Evolutionary conservation across 2,888 invertebrate species (phyloP), one percentile per base, ranked within the genome.

Genomic region (Lepas anatifera): DNA sequence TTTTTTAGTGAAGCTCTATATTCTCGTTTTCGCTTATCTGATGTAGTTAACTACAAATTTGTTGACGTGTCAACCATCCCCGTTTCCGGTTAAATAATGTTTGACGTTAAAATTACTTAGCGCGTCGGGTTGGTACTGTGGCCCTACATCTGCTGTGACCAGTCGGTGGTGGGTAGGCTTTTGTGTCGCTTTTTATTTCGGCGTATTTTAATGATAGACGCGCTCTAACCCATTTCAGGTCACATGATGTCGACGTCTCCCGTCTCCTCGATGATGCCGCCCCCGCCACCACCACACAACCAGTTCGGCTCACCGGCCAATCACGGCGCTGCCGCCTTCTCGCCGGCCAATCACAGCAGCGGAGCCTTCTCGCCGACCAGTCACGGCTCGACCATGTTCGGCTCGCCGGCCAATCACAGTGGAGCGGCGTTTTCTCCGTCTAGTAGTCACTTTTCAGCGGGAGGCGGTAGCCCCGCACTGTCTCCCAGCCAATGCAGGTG

Each of bases 401-500:
- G 37, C 27, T 37, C 66, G 25, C 39, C 66, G 27, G 41, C 66
- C 66, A 39, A 64, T 64, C 63, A 64, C 35, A 29, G 63, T 37
- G 63, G 52, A 27, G 52, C 52, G 2, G 29, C 29, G 6, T 52
- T 29, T 18, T 52, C 52, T 10, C 29, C 52, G 29, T 27, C 52
- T 29, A 52, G 29, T n/a, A n/a, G 41, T 58, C 58, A 58, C 58
- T 58, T 58, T 35, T 10, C 58, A 7, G 16, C 48, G 32, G 6
- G 32, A 22, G 35, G 58, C 58, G 58, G 22, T 6, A 18, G 4
- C 58, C 58, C 32, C 58, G 58, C 29, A 35, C 58, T 22, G 32
- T 32, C 58, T 35, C 32, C 35, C 58, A 58, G 58, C 58, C 58
- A n/a, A 58, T 58, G 58, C 58, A 58, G 58, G 58, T 58, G 35